Conservation (phyloP, 2,888 invertebrate genomes). For the Allophyes oxyacanthae region DNA sequence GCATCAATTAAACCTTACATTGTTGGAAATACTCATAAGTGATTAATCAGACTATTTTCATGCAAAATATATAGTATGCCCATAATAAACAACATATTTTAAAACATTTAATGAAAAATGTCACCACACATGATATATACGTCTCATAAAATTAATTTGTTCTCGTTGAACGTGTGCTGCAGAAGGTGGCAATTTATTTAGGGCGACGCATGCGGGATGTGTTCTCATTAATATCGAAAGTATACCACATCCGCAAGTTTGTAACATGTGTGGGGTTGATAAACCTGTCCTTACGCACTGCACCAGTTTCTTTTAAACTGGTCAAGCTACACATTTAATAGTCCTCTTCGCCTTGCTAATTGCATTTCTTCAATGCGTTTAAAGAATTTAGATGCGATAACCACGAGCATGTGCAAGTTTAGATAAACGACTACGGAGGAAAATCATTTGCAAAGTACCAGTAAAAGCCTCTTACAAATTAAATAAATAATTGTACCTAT, state of each 20-base stretch:
- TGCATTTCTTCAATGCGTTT: constrained; percentile 65
- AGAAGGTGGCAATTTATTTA: constrained; percentile 49
- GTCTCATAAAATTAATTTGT: constrained; percentile 39
- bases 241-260: constrained; percentile 86
- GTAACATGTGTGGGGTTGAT: constrained; percentile 79
- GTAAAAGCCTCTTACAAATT: constrained; percentile 17
- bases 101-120: constrained; percentile 39
- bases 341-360: constrained; percentile 75
- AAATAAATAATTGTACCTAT: constrained; percentile 28
- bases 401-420: constrained; percentile 44
- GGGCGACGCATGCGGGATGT: constrained; percentile 71
- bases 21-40: constrained; percentile 14
- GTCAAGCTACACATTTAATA: constrained; percentile 79
- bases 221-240: constrained; percentile 83
- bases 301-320: constrained; percentile 81
- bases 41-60: constrained; percentile 16
- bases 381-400: constrained; percentile 62
- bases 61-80: constrained; percentile 16
- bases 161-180: constrained; percentile 35
- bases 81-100: constrained; percentile 12
- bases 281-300: constrained; percentile 78
- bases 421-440: constrained; percentile 27
- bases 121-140: constrained; percentile 25
- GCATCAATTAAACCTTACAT: constrained; percentile 37
- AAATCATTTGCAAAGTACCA: constrained; percentile 30